Evolutionary conservation across 2,113 vertebrate genomes (phyloP).

Genomic region (Sebastes fasciatus): DNA sequence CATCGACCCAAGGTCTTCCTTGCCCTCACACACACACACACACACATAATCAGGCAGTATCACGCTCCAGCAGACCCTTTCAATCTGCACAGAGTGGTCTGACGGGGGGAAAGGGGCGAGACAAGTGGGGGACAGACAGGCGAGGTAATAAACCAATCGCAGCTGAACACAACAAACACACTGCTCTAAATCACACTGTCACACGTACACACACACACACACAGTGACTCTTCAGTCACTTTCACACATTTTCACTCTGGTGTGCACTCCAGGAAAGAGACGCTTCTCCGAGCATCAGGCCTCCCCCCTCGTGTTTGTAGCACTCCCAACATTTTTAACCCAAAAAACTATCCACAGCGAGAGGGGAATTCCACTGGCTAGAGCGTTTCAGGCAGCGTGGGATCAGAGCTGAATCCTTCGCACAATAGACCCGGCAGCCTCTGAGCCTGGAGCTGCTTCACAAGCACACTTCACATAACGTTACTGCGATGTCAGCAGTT

Average conservation of each 20-base stretch:
- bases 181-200: slow-evolving; percentile 44
- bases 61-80: slow-evolving; percentile 63
- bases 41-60: slow-evolving; percentile 11
- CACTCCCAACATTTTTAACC: slow-evolving; percentile 33
- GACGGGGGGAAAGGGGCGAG: slow-evolving; percentile 18
- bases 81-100: slow-evolving; percentile 58
- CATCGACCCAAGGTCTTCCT: not conserved
- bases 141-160: slow-evolving; percentile 64
- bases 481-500: slow-evolving; percentile 46
- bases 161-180: slow-evolving; percentile 61
- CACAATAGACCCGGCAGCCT: slow-evolving; percentile 25
- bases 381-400: slow-evolving; percentile 5
- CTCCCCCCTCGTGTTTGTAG: slow-evolving; percentile 12
- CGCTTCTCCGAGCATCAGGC: not conserved
- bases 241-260: slow-evolving; percentile 46
- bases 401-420: slow-evolving; percentile 37
- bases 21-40: not conserved
- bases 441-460: slow-evolving; percentile 40
- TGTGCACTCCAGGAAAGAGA: slow-evolving; percentile 10
- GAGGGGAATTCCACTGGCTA: slow-evolving; percentile 44
- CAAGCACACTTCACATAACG: slow-evolving; percentile 41
- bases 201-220: not conserved
- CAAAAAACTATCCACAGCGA: slow-evolving; percentile 11
- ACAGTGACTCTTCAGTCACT: slow-evolving; percentile 35
- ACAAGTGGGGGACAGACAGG: slow-evolving; percentile 40